Evolutionary conservation across 2,113 vertebrate species (phyloP), one percentile per base, ranked within the genome.

Genomic region (Dissostichus mawsoni): DNA sequence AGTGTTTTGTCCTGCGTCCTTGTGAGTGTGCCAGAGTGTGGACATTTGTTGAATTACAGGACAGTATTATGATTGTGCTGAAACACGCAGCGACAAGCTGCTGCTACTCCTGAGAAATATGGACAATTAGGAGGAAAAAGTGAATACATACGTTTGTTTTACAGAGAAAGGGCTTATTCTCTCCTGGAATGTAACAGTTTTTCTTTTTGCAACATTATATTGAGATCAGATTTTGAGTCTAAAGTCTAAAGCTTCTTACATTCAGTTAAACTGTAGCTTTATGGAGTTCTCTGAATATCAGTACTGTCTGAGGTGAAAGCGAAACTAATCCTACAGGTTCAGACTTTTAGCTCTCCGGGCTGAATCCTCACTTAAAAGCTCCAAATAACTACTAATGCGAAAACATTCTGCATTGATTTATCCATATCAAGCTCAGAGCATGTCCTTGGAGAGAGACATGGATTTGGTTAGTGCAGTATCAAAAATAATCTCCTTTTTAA

Each of bases 401-500:
- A 76, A 64, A 72, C 45, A 65, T 64, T 86, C 69, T 59, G 68
- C 69, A 67, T 6, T 48, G 67, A 77, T 79, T 67, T 79, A 62
- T 78, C 74, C 63, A 11, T 83, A 61, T 83, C 53, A 52, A 70
- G 45, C 64, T 66, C n/a, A 63, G 57, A 69, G 50, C 44, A 12
- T 45, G 33, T 74, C 58, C 74, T 69, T 18, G 8, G 51, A 61
- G 18, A 74, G 45, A 66, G 53, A 71, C 41, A 61, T 58, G 17
- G 8, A 59, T 36, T 55, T 18, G 52, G 83, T 50, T 79, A 41
- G 53, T 59, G 61, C 41, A 79, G 66, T 53, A 83, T 78, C 16
- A 76, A 75, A 82, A 67, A 50, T 75, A 83, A 88, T 87, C 76
- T 68, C n/a, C 33, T 69, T 67, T 66, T 83, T 48, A 83, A 74